Conservation (phyloP, 1,140 invertebrate species). For the Zaprionus davidi region DNA sequence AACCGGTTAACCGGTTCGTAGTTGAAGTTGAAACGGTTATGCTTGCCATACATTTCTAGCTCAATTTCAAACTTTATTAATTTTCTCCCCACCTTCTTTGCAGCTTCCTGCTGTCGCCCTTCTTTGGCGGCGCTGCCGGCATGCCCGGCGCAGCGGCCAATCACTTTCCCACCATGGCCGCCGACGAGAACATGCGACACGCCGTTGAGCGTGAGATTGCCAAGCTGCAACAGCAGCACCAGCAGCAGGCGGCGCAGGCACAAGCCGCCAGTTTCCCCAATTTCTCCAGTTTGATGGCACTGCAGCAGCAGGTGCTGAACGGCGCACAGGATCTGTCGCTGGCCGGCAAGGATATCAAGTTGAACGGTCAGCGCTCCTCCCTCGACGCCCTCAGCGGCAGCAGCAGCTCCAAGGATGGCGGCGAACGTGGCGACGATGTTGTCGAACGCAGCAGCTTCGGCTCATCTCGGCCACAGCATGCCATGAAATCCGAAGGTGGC, state of each 20-base stretch:
- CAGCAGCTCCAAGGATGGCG: conserved; percentile 70
- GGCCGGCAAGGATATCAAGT: conserved; percentile 87
- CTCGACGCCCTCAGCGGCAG: conserved; percentile 54
- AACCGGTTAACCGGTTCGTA: too few relatives aligned
- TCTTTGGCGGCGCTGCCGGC: conserved; percentile 88
- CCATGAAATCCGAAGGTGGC: neutral
- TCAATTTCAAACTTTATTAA: neutral
- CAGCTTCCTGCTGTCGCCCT: conserved; percentile 92
- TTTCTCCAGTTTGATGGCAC: conserved; percentile 87
- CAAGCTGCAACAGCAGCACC: conserved; percentile 89
- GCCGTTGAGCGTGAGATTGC: conserved; percentile 94
- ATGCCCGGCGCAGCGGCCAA: conserved; percentile 86
- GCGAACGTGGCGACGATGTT: conserved; percentile 46
- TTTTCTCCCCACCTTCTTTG: neutral
- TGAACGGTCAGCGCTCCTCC: conserved; percentile 87
- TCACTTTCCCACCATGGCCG: conserved; percentile 84
- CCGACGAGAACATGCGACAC: conserved; percentile 93
- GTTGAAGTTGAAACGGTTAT: neutral
- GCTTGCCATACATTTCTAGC: neutral
- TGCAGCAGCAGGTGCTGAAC: conserved; percentile 89
- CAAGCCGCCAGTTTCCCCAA: conserved; percentile 86
- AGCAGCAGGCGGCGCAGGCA: conserved; percentile 85
- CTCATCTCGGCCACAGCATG: neutral
- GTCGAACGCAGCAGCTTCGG: conserved; percentile 73
- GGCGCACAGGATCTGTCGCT: conserved; percentile 93